These are phyloP conservation scores for Garrulus glandarius DNA, from an alignment of 2,797 vertebrate genomes.

Conservation along the genomic window DNA sequence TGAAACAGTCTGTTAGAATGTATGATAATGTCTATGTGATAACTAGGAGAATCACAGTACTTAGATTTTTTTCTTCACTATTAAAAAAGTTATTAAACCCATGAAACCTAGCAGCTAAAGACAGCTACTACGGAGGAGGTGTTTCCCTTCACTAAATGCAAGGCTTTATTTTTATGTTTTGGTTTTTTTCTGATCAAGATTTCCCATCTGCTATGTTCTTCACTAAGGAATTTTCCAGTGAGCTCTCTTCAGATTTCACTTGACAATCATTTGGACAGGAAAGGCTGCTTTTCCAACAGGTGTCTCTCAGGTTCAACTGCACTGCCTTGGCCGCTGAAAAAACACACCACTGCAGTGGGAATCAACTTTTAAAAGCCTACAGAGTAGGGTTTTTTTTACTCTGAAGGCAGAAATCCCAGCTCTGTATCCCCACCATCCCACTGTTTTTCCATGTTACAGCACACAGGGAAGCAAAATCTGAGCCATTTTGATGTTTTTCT, in stretches of 20 bases:
- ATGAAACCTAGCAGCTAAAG: neutral
- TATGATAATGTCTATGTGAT: neutral
- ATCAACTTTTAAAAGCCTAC: neutral
- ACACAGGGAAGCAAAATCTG: neutral
- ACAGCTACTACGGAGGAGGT: conserved; percentile 27
- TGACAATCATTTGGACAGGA: neutral
- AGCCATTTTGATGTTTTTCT: neutral
- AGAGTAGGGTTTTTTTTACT: fast-evolving
- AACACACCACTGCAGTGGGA: neutral
- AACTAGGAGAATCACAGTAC: neutral
- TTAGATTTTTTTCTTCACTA: neutral
- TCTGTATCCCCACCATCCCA: neutral
- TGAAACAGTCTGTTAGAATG: neutral
- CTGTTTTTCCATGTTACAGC: neutral
- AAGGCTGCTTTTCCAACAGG: neutral
- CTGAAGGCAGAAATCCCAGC: neutral
- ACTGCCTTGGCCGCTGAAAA: neutral
- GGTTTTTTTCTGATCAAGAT: neutral
- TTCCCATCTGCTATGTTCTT: conserved; percentile 30
- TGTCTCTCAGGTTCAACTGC: neutral
- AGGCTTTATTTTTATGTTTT: conserved; percentile 26
- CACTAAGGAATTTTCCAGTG: neutral
- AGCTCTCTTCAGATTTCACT: neutral
- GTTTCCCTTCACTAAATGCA: neutral
- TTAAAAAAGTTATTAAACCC: neutral